phyloP scores from a whole-genome alignment of 2,797 vertebrate species.

The Dendrocincla tyrannina region DNA sequence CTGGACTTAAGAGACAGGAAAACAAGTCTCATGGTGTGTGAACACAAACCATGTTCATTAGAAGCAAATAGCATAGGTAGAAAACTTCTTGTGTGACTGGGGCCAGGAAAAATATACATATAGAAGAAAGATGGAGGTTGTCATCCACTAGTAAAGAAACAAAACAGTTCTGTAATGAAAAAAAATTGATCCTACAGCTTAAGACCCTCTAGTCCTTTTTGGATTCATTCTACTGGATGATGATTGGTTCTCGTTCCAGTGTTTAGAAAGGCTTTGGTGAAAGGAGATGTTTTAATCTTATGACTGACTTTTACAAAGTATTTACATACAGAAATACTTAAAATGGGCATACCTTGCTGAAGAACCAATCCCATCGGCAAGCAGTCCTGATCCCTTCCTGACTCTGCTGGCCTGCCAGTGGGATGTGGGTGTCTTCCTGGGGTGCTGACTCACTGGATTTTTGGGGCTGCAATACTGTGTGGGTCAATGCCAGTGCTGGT shows the following conservation, averaged over 20 bases:
- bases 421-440: not conserved
- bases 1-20: not conserved
- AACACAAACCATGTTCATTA: not conserved
- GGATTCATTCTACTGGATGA: not conserved
- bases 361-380: not conserved
- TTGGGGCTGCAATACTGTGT: not conserved
- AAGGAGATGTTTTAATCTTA: not conserved
- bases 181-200: not conserved
- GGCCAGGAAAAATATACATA: not conserved
- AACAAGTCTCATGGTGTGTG: not conserved
- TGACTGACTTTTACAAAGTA: not conserved
- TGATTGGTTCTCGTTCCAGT: not conserved
- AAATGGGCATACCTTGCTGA: not conserved
- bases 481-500: rapidly evolving
- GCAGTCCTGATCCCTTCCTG: not conserved
- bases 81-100: not conserved
- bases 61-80: not conserved
- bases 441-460: not conserved
- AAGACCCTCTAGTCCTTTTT: not conserved
- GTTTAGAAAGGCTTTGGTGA: not conserved
- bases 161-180: not conserved
- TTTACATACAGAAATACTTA: not conserved
- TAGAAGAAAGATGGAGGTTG: not conserved
- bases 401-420: not conserved
- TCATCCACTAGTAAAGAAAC: not conserved